phyloP scores from a whole-genome alignment of 1,140 invertebrate species.

The Euura lappo region DNA sequence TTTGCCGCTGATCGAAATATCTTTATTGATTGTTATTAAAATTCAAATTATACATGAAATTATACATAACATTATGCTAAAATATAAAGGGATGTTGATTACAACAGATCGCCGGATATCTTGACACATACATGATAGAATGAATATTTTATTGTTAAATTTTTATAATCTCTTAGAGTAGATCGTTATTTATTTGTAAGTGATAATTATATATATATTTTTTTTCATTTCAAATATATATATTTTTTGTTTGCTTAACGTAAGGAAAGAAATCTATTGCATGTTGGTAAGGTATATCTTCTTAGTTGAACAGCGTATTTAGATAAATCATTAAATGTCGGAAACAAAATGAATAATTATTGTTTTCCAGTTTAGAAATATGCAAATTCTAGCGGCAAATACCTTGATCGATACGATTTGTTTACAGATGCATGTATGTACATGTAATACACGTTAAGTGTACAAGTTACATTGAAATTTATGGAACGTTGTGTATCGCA shows the following conservation, averaged over 20 bases:
- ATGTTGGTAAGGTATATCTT: neutral
- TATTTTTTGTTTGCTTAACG: neutral
- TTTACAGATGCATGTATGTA: neutral
- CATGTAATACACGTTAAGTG: neutral
- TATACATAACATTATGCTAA: too few relatives aligned
- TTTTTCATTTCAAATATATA: neutral
- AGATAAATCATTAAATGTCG: neutral
- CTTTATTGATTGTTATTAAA: neutral
- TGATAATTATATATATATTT: neutral
- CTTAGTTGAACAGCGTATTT: neutral
- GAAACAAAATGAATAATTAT: neutral
- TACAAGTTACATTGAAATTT: neutral
- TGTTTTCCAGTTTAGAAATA: neutral
- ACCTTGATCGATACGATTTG: neutral
- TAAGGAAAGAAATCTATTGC: neutral
- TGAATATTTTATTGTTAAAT: neutral
- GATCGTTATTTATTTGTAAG: constrained; percentile 6
- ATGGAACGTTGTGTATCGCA: neutral
- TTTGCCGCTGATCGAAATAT: neutral
- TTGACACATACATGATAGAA: too few relatives aligned
- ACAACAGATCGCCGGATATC: too few relatives aligned
- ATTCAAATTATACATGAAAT: neutral
- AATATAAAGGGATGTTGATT: too few relatives aligned
- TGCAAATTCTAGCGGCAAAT: neutral
- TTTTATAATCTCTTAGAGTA: neutral